Conservation (phyloP, 2,888 invertebrate species). For the Monochamus alternatus region DNA sequence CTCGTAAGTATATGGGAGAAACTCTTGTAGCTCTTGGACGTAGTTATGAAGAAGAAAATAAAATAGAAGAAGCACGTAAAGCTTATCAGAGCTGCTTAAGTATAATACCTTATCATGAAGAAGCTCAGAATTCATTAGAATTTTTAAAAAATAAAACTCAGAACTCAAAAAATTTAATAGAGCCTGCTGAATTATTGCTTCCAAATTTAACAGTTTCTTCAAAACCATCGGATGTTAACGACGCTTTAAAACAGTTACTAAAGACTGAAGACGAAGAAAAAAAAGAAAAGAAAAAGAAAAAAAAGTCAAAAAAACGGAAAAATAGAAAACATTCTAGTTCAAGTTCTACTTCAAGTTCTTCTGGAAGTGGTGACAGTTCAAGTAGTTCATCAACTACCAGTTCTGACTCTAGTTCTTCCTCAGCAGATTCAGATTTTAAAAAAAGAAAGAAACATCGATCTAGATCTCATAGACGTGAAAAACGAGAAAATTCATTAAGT, state of each 20-base stretch:
- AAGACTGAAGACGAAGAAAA: conserved; percentile 73
- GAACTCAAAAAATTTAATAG: conserved; percentile 76
- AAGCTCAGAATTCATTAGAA: conserved; percentile 88
- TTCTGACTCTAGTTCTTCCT: conserved; percentile 78
- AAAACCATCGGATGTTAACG: conserved; percentile 75
- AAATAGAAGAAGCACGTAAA: conserved; percentile 87
- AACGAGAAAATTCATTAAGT: conserved; percentile 81
- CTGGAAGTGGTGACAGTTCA: conserved; percentile 75
- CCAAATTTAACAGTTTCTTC: conserved; percentile 75
- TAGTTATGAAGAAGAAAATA: conserved; percentile 90
- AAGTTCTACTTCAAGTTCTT: conserved; percentile 70
- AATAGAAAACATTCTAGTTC: conserved; percentile 75
- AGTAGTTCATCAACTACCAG: conserved; percentile 73
- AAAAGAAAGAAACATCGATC: conserved; percentile 74
- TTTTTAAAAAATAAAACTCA: conserved; percentile 82
- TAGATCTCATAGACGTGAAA: conserved; percentile 74
- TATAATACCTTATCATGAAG: conserved; percentile 89
- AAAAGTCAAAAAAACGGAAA: conserved; percentile 77
- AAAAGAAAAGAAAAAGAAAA: conserved; percentile 79
- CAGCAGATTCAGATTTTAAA: conserved; percentile 76
- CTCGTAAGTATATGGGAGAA: conserved; percentile 94
- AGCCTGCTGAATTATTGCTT: conserved; percentile 76
- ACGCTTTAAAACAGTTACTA: conserved; percentile 77
- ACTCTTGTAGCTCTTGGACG: conserved; percentile 91
- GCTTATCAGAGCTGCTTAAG: conserved; percentile 88